Evolutionary conservation across 2,888 invertebrate species (phyloP).

Genomic region (Pterostichus madidus): DNA sequence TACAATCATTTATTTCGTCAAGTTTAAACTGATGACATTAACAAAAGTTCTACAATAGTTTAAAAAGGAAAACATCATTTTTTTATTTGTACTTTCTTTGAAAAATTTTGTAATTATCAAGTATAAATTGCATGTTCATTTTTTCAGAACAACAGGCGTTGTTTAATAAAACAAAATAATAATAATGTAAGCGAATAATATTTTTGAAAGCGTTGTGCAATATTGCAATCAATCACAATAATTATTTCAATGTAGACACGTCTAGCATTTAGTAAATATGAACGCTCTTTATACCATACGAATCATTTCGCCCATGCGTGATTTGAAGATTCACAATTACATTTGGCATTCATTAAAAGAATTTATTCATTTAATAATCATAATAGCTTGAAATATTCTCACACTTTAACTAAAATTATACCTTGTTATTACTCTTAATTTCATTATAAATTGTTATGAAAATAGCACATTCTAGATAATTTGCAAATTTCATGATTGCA

Average conservation of each 20-base stretch:
- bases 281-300: slow-evolving; percentile 8
- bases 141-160: no score
- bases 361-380: slow-evolving; percentile 37
- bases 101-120: no score
- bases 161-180: no score
- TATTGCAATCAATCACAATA: slow-evolving; percentile 11
- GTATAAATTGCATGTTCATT: no score
- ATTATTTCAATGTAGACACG: slow-evolving; percentile 1
- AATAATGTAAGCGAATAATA: no score
- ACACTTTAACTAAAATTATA: slow-evolving; percentile 30
- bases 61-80: no score
- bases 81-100: no score
- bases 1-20: no score
- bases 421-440: slow-evolving; percentile 27
- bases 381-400: slow-evolving; percentile 41
- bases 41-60: no score
- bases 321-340: slow-evolving; percentile 25
- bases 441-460: not conserved
- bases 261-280: slow-evolving; percentile 27
- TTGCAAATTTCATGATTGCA: not conserved
- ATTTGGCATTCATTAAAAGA: slow-evolving; percentile 51
- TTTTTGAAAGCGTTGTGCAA: not conserved
- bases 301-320: slow-evolving; percentile 17
- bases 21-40: no score
- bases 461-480: not conserved